Evolutionary conservation across 2,888 invertebrate species (phyloP), one percentile per base, ranked within the genome.

Genomic region (Trissolcus japonicus): DNA sequence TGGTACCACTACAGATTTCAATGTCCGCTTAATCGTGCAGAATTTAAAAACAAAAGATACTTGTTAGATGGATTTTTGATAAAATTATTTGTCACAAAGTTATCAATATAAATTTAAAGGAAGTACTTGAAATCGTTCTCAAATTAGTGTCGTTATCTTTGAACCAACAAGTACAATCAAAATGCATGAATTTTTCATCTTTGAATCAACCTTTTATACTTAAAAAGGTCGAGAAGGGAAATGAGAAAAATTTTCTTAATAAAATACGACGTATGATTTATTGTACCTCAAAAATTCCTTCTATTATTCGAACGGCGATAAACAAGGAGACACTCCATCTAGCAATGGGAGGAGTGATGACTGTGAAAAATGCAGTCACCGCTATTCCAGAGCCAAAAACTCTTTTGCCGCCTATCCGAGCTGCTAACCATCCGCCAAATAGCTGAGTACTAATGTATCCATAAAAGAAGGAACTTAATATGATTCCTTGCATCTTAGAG

Each of bases 381-480:
- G 94, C 94, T 41, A 96, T 94, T 14, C 96, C 96, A 76, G 93
- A 89, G 21, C 95, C 95, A 86, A 94, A 95, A 14, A 95, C 92
- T 82, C 93, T 92, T 91, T 95, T 95, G 76, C 97, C 98, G 80
- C 98, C 98, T 86, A 96, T 92, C 87, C 92, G 93, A 81, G 94
- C 93, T 2, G 96, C 95, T 57, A 98, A 89, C 92, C 94, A 95
- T 56, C 96, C 96, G 0, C 96, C 96, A 0, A 94, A 91, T 48
- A 96, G 90, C 88, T 95, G 96, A 0, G 96, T 96, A 71, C 94
- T 89, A 69, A 96, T 92, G 89, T 97, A 97, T 0, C 96, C 96
- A 85, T 96, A 96, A 91, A 97, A 97, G 89, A 97, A 97, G 0
- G 96, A 95, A 83, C 95, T 95, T 60, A 97, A 89, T 35, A 97